Evolutionary conservation across 2,888 invertebrate genomes (phyloP).

Genomic region (Parnassius mnemosyne): DNA sequence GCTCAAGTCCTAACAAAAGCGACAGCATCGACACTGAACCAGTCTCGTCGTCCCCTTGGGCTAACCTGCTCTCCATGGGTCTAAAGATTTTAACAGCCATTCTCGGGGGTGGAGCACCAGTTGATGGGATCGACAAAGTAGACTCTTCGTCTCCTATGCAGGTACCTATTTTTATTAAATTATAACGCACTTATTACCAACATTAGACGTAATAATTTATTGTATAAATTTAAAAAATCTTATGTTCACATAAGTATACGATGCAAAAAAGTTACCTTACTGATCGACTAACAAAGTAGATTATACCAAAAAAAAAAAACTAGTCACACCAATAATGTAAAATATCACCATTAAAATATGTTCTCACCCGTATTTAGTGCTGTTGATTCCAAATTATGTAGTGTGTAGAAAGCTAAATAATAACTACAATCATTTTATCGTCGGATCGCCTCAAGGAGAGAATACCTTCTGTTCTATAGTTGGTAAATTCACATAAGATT

Average conservation of each 20-base stretch:
- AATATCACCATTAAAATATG: conserved; percentile 63
- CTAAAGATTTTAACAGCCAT: conserved; percentile 92
- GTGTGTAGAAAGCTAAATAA: conserved; percentile 54
- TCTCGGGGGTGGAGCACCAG: conserved; percentile 87
- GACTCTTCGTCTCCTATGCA: conserved; percentile 94
- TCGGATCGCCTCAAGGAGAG: conserved; percentile 59
- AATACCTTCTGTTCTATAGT: conserved; percentile 21
- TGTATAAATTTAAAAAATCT: conserved; percentile 28
- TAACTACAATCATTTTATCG: conserved; percentile 59
- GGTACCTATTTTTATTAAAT: conserved; percentile 74
- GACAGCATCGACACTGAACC: conserved; percentile 86
- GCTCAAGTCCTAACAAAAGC: conserved; percentile 89
- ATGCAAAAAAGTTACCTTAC: conserved; percentile 45
- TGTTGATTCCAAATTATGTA: conserved; percentile 49
- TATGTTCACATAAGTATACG: conserved; percentile 7
- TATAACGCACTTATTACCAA: conserved; percentile 30
- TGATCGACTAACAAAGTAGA: conserved; percentile 73
- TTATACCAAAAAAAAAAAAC: conserved; percentile 56
- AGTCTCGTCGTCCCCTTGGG: conserved; percentile 90
- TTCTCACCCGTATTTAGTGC: conserved; percentile 62
- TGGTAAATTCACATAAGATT: background rate
- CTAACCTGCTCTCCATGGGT: conserved; percentile 91
- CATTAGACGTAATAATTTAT: conserved; percentile 27
- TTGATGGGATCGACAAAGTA: conserved; percentile 93
- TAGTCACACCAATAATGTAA: conserved; percentile 58